phyloP scores from a whole-genome alignment of 1,140 invertebrate genomes.

The Drosophila punjabiensis region DNA sequence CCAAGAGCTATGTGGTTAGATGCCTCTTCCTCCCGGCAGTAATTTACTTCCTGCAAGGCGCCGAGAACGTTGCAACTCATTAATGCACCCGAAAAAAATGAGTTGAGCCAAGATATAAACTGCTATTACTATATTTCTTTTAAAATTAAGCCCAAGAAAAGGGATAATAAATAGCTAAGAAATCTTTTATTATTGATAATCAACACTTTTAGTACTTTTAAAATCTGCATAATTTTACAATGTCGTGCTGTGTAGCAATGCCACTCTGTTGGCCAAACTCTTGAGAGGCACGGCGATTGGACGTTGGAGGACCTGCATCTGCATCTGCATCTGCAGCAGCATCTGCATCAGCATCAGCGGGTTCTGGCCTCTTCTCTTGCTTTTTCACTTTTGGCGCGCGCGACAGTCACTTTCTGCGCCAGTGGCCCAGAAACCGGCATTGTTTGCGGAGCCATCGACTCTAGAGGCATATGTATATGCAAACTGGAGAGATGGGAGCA shows the following conservation, averaged over 20 bases:
- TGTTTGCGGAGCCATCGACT: constrained; percentile 36
- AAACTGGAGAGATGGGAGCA: constrained; percentile 17
- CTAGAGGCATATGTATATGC: constrained; percentile 11
- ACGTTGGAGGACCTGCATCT: constrained; percentile 16
- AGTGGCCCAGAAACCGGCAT: constrained; percentile 57
- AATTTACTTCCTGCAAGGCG: constrained; percentile 55
- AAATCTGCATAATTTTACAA: neutral
- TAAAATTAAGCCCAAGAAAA: neutral
- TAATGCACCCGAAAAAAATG: constrained; percentile 8
- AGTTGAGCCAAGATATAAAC: neutral
- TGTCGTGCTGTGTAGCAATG: neutral
- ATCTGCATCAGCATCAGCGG: neutral
- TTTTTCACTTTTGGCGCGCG: constrained; percentile 60
- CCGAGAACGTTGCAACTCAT: constrained; percentile 50
- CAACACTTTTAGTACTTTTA: neutral
- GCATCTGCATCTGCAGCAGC: neutral
- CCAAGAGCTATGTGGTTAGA: constrained; percentile 27
- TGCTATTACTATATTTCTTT: accelerated
- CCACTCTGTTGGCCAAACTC: neutral
- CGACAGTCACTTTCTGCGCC: constrained; percentile 64
- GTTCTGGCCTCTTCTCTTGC: constrained; percentile 30
- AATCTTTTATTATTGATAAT: neutral
- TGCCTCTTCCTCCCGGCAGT: constrained; percentile 50
- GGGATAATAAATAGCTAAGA: too few relatives aligned
- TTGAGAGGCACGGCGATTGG: neutral